A percentile compares a stretch with the other conserved stretches of the same genome.
Evolutionary conservation across 2,888 invertebrate species (phyloP).

Genomic region (Hydropsyche betteni): DNA sequence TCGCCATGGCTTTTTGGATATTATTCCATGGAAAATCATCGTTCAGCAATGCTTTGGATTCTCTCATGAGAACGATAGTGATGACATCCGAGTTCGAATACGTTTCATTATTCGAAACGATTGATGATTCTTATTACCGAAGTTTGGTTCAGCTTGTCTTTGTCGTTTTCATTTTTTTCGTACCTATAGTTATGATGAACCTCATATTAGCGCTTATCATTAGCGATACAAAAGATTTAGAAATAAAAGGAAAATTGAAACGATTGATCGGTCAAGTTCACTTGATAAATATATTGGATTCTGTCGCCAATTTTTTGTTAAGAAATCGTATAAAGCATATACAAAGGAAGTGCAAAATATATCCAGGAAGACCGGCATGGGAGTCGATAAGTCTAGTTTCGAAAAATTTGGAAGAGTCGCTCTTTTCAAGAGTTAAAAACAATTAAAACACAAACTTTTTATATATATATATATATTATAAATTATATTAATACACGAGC

Average conservation of each 20-base stretch:
- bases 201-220: slow-evolving; percentile 69
- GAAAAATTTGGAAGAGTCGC: slow-evolving; percentile 36
- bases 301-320: slow-evolving; percentile 15
- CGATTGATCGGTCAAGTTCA: slow-evolving; percentile 67
- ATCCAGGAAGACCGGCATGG: slow-evolving; percentile 47
- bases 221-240: slow-evolving; percentile 67
- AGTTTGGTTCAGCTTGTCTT: slow-evolving; percentile 65
- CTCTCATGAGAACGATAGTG: slow-evolving; percentile 67
- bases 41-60: slow-evolving; percentile 65
- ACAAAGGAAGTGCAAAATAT: slow-evolving; percentile 26
- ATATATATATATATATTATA: slow-evolving; percentile 1
- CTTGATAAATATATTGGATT: slow-evolving; percentile 64
- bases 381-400: slow-evolving; percentile 36
- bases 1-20: slow-evolving; percentile 67
- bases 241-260: slow-evolving; percentile 66
- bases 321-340: not conserved
- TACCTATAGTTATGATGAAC: slow-evolving; percentile 69
- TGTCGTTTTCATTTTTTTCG: slow-evolving; percentile 65
- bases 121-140: slow-evolving; percentile 25
- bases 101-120: slow-evolving; percentile 60
- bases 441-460: not conserved
- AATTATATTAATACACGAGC: not conserved
- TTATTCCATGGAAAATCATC: slow-evolving; percentile 65
- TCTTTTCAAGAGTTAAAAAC: slow-evolving; percentile 23
- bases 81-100: slow-evolving; percentile 71